Base-by-base conservation (phyloP, 2,888 invertebrate genomes). In the Caenorhabditis doughertyi region DNA sequence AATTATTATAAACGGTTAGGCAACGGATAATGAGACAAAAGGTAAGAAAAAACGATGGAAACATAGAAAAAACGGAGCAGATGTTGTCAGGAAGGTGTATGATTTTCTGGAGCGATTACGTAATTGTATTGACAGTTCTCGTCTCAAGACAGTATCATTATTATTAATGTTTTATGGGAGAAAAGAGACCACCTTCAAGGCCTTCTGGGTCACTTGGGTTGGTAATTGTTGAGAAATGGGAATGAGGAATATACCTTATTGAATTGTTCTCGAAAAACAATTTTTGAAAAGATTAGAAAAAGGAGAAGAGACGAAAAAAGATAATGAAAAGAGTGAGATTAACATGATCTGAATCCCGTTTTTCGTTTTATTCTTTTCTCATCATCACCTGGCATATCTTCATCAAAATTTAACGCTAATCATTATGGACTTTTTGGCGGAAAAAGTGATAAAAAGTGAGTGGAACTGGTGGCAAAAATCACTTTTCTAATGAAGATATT, bases 61-160 rank as follows among this genome's bases (percentile, higher is more conserved):
- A n/a, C n/a, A n/a, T n/a, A n/a, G n/a, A n/a, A 76, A 67, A 58
- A 44, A 35, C 32, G 58, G 49, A 71, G 72, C 81, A 81, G 81
- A 81, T 81, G 81, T 76, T 29, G 44, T 29, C 64, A 51, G n/a
- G 39, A 44, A 71, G 81, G 76, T 51, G 65, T 71, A 81, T 77
- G 60, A 77, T 77, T 72, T 68, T 68, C 67, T 21, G 71, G 51
- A 67, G 44, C 49, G 80, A 56, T 81, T 81, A 23, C 81, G 76
- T 81, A 81, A 81, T 81, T 77, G 81, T 77, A 81, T 81, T 81
- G 81, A 81, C 81, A 81, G 81, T 65, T 81, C 55, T 60, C 62
- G 68, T 35, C 32, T 49, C 16, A 32, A 25, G 23, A 80, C 74
- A 81, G 70, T 81, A 81, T 81, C 81, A 81, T 81, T 81, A 81